Percentiles rank a stretch among this genome's conserved stretches.
phyloP scores from a whole-genome alignment of 2,797 vertebrate genomes.

The Odontamblyopus rebecca region DNA sequence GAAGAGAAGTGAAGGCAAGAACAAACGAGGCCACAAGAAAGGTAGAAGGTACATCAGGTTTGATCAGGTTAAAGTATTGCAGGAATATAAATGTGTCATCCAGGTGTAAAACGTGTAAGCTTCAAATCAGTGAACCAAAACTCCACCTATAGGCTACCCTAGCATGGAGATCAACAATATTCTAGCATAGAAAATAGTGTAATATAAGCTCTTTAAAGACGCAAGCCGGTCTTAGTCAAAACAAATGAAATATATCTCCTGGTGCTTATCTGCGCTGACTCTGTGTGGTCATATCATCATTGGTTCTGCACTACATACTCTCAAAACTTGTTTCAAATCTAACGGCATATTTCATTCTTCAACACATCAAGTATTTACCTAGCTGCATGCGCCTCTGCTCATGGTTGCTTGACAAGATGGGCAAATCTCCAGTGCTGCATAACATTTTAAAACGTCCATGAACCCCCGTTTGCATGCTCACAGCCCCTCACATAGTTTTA shows the following conservation, averaged over 20 bases:
- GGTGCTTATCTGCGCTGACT: no score
- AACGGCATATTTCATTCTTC: neutral
- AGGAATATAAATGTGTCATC: neutral
- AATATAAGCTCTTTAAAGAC: no score
- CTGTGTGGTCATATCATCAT: no score
- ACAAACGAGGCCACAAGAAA: neutral
- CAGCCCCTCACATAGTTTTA: slow-evolving; percentile 6
- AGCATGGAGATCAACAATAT: neutral
- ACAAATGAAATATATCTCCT: no score
- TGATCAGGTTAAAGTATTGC: neutral
- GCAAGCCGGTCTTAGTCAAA: no score
- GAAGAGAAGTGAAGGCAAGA: neutral
- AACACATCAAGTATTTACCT: neutral
- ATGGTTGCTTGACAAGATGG: neutral
- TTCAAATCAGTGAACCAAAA: neutral
- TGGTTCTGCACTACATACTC: no score
- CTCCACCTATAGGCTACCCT: neutral
- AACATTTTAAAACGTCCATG: neutral
- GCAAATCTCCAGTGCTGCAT: neutral
- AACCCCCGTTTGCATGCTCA: neutral
- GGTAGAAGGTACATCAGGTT: neutral
- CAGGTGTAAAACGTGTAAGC: neutral
- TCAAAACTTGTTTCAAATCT: neutral
- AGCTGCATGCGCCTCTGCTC: neutral
- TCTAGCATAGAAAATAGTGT: no score